phyloP scores from a whole-genome alignment of 2,888 invertebrate species.

The Miltochrista miniata region DNA sequence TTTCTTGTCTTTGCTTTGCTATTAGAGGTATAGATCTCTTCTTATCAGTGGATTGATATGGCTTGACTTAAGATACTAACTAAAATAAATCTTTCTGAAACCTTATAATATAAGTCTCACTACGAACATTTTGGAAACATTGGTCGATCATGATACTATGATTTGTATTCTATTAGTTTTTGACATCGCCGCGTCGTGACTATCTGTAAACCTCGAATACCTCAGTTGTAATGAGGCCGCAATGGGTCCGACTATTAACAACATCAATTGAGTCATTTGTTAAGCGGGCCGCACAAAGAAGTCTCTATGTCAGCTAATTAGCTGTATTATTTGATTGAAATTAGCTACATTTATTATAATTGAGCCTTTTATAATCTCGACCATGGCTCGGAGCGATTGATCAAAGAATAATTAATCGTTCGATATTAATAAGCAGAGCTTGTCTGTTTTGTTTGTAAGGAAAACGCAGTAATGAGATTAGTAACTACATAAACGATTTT shows the following conservation, averaged over 20 bases:
- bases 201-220: constrained; percentile 49
- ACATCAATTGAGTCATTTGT: constrained; percentile 79
- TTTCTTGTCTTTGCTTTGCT: too few relatives aligned
- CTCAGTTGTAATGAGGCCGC: constrained; percentile 55
- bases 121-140: too few relatives aligned
- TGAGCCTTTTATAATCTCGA: constrained; percentile 68
- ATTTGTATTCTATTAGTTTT: constrained; percentile 32
- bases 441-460: constrained; percentile 17
- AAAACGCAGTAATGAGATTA: constrained; percentile 13
- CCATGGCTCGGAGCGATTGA: constrained; percentile 60
- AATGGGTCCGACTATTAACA: constrained; percentile 67
- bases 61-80: too few relatives aligned
- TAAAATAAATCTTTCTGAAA: too few relatives aligned
- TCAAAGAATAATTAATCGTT: constrained; percentile 70
- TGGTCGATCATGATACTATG: not conserved
- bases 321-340: constrained; percentile 81
- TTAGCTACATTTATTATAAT: constrained; percentile 78
- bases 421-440: constrained; percentile 55
- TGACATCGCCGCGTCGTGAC: constrained; percentile 57
- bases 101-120: too few relatives aligned
- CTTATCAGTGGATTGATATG: too few relatives aligned
- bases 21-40: too few relatives aligned
- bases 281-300: constrained; percentile 74
- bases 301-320: constrained; percentile 76
- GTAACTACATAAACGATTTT: not conserved